Evolutionary conservation across 2,888 invertebrate species (phyloP).

Genomic region (Himalopsyche tibetana): DNA sequence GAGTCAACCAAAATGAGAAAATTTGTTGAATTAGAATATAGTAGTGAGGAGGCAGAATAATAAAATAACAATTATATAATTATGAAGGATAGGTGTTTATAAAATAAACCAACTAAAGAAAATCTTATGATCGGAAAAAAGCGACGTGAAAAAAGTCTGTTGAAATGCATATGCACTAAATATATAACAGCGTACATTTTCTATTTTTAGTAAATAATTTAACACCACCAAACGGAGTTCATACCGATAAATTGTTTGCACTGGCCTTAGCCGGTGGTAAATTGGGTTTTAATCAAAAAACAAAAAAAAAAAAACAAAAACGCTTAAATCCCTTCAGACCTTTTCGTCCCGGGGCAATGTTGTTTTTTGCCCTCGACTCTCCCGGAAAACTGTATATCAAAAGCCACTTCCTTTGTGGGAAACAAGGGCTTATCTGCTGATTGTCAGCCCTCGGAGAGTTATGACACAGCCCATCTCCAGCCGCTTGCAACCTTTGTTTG

Average conservation of each 20-base stretch:
- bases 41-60: too few species aligned
- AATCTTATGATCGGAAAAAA: too few species aligned
- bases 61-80: too few species aligned
- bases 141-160: too few species aligned
- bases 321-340: not conserved
- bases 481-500: too few species aligned
- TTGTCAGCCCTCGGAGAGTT: conserved; percentile 29
- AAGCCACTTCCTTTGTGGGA: not conserved
- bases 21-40: too few species aligned
- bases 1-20: too few species aligned
- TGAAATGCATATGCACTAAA: too few species aligned
- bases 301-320: not conserved
- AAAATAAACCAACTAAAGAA: too few species aligned
- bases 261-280: not conserved
- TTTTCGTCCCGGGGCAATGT: not conserved
- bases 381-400: conserved; percentile 6
- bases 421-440: conserved; percentile 18
- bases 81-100: too few species aligned
- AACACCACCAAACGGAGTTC: not conserved
- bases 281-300: conserved; percentile 17
- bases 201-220: too few species aligned
- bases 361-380: conserved; percentile 9
- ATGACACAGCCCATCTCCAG: not conserved
- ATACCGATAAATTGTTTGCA: not conserved
- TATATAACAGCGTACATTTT: too few species aligned